Conservation (phyloP, 2,797 vertebrate genomes). For the Girardinus metallicus region DNA sequence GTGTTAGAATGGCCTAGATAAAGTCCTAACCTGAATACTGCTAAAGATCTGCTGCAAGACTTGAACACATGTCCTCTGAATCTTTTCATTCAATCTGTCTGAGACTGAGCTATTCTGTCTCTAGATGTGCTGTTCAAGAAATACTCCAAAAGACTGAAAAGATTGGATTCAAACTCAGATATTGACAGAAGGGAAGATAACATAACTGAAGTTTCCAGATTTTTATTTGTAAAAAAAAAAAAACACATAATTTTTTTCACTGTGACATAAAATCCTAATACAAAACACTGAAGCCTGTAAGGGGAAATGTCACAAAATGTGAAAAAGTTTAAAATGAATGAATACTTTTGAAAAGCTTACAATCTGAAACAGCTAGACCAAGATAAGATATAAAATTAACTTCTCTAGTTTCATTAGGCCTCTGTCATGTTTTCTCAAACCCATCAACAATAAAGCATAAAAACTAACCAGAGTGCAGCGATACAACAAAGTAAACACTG, state of each 20-base stretch:
- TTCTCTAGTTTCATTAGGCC: not conserved
- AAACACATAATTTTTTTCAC: not conserved
- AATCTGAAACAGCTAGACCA: not conserved
- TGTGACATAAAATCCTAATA: not conserved
- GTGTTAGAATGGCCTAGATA: not conserved
- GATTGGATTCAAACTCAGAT: not conserved
- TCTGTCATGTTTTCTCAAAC: not conserved
- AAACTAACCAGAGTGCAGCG: not conserved
- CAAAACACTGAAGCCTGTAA: not conserved
- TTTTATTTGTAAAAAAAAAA: not conserved
- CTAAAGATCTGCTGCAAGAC: not conserved
- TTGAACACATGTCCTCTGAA: not conserved
- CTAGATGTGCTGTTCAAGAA: not conserved
- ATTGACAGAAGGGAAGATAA: not conserved
- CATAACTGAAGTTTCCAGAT: not conserved
- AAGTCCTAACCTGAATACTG: not conserved
- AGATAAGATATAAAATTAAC: not conserved
- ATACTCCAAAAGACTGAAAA: not conserved
- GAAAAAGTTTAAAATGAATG: not conserved
- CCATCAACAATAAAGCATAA: not conserved
- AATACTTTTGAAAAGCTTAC: not conserved
- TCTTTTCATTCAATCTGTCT: not conserved
- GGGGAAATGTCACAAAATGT: not conserved
- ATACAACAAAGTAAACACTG: conserved; percentile 1
- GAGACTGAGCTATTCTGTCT: not conserved